These are phyloP conservation scores for Malurus alboscapulatus DNA, from an alignment of 2,113 vertebrate species.

Conservation along the genomic window DNA sequence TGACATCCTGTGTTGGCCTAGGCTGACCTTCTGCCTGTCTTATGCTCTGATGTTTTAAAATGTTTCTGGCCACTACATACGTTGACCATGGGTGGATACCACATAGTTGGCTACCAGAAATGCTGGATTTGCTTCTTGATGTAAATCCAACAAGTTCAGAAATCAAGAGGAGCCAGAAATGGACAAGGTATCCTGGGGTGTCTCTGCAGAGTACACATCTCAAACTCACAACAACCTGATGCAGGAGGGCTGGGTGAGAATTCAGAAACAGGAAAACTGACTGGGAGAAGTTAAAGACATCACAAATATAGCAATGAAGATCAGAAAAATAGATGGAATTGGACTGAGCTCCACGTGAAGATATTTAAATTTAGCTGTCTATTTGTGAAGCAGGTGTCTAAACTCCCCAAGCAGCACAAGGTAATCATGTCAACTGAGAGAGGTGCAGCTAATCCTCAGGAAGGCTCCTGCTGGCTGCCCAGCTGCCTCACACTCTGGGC, in stretches of 20 bases:
- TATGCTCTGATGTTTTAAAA: neutral
- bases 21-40: neutral
- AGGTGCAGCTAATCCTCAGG: conserved; percentile 33
- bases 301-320: neutral
- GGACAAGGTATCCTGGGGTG: neutral
- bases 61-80: neutral
- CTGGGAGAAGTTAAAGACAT: neutral
- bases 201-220: neutral
- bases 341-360: neutral
- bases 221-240: neutral
- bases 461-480: neutral
- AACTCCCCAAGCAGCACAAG: neutral
- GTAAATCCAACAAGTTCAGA: neutral
- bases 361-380: neutral
- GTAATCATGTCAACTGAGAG: neutral
- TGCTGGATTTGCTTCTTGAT: neutral
- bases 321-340: neutral
- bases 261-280: neutral
- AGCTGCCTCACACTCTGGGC: neutral
- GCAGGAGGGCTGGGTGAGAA: neutral
- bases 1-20: neutral
- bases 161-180: neutral
- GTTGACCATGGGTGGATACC: neutral
- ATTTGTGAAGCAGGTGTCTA: neutral
- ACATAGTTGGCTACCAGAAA: neutral